Evolutionary conservation across 2,113 vertebrate genomes (phyloP), one percentile per base, ranked within the genome.

Genomic region (Boulengeromyrus knoepffleri): DNA sequence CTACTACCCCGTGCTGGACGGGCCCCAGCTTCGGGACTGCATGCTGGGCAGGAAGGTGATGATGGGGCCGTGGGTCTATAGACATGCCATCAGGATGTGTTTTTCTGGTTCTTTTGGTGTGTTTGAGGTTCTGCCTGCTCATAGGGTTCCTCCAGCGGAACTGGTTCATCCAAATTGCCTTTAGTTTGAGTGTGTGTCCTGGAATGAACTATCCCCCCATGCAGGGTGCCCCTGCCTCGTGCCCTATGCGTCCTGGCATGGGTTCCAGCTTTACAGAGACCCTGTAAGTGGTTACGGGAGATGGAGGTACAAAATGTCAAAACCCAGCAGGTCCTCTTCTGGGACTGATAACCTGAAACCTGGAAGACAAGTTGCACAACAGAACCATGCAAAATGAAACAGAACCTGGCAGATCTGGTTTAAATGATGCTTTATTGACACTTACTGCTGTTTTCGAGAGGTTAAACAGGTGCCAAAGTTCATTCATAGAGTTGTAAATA

Each of bases 21-120:
- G 95, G 52, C 91, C 92, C 0, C 94, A 96, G 83, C 95, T 99
- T 84, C 98, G 97, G 94, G 95, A 92, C 70, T 99, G 99, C 80
- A 58, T 98, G 94, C 93, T 89, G 88, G 96, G 95, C 92, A 97
- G 96, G 90, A 99, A 96, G 97, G 98, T 99, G 95, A 47, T 93
- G 89, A 70, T 49, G 74, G 85, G 15, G 12, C 12, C 3, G 5
- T 15, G n/a, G 27, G 8, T 49, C 42, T 49, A 27, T 12, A 46
- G 21, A 47, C 49, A 9, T 15, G 42, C 46, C 24, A 3, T 66
- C 62, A 19, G 74, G 15, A 10, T 53, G 46, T 7, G 49, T 3
- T 47, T 12, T 21, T 50, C 27, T 87, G 46, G 27, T 52, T 13
- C 45, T 85, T 13, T 10, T 42, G 21, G 7, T 85, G 19, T 47